Evolutionary conservation across 2,888 invertebrate species (phyloP).

Genomic region (Arctia plantaginis): DNA sequence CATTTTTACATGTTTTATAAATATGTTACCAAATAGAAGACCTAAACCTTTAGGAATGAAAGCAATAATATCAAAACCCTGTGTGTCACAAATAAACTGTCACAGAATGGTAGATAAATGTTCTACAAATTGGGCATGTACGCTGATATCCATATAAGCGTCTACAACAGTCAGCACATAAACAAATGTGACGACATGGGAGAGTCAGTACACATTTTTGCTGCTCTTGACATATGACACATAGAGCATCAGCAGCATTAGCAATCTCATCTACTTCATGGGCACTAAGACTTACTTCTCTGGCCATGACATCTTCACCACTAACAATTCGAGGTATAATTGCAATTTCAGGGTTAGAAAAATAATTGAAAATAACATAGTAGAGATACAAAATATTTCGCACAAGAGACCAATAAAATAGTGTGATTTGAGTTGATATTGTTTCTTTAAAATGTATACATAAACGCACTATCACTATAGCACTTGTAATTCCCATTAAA

Average conservation of each 20-base stretch:
- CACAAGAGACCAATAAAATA: conserved; percentile 70
- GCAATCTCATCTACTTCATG: conserved; percentile 61
- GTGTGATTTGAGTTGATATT: conserved; percentile 59
- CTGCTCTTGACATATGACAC: conserved; percentile 86
- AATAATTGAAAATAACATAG: conserved; percentile 74
- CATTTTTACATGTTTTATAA: neutral
- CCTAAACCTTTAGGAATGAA: conserved; percentile 16
- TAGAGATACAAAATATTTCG: conserved; percentile 76
- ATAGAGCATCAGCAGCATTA: conserved; percentile 73
- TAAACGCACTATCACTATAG: conserved; percentile 71
- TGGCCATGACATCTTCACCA: conserved; percentile 61
- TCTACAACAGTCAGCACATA: conserved; percentile 83
- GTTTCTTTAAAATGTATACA: conserved; percentile 70
- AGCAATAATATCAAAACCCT: neutral
- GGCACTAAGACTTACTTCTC: conserved; percentile 52
- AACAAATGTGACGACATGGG: conserved; percentile 86
- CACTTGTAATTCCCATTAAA: conserved; percentile 75
- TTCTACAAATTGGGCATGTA: conserved; percentile 85
- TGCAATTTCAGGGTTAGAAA: conserved; percentile 75
- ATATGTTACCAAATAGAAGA: neutral
- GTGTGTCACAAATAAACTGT: conserved; percentile 82
- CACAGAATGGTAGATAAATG: conserved; percentile 84
- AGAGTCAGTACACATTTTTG: conserved; percentile 85
- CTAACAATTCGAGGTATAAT: conserved; percentile 71
- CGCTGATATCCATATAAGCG: conserved; percentile 81